Base-by-base conservation (phyloP, 2,888 invertebrate genomes). In the Taenaris catops region DNA sequence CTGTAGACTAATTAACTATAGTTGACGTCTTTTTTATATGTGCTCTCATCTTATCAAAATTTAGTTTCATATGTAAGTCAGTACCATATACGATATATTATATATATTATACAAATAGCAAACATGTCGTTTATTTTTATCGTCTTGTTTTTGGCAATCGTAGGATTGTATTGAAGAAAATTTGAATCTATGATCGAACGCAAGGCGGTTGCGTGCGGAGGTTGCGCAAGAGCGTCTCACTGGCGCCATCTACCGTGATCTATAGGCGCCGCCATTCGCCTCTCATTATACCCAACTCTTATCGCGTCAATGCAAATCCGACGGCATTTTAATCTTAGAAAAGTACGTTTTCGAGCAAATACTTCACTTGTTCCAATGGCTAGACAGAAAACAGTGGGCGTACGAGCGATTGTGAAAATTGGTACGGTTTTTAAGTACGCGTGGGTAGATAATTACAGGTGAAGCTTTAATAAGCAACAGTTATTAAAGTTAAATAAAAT, bases 221-320 rank as follows among this genome's bases (percentile, higher is more conserved):
- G 44, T 76, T 72, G 63, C 71, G 71, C 66, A 75, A 73, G 44
- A 46, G 50, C 58, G 61, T 39, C 63, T 44, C 53, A 32, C 51
- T 63, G 83, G 80, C 83, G 80, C 79, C 81, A 74, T 75, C 75
- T 75, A 71, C 53, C 60, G 75, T 73, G 79, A 73, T 75, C 74
- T 74, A 73, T 57, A 53, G 75, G 70, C 72, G 72, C 75, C 69
- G 46, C 47, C 53, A 44, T 34, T 54, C 55, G 55, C 54, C 61
- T 51, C 62, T 75, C 69, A 66, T 73, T 72, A 73, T 41, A 29
- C 23, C 25, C 17, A 17, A 20, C 23, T 27, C 59, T 71, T 78
- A 73, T 75, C 75, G 59, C 62, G 51, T 67, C 67, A 65, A 78
- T 78, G 75, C 76, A 74, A 76, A 76, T 73, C 63, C 59, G 45